Evolutionary conservation across 2,113 vertebrate species (phyloP), one percentile per base, ranked within the genome.

Genomic region (Calidris pugnax): DNA sequence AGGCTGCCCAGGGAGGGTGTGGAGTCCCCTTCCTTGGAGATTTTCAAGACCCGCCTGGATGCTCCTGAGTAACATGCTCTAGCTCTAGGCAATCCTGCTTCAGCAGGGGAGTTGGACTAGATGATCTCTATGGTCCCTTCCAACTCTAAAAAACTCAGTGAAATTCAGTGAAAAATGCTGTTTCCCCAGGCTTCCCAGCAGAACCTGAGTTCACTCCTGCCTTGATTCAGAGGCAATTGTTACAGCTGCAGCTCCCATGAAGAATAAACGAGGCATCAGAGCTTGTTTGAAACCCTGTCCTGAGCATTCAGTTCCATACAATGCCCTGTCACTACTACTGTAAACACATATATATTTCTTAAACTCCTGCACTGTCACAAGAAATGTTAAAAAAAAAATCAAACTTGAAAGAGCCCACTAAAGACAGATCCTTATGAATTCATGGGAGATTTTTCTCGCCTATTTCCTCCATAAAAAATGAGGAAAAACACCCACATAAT

Each of bases 401-500:
- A 32, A 1, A 48, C 14, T 27, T 72, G n/a, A 50, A 35, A 37
- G 45, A 67, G 28, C 50, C 27, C 18, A 12, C 23, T 15, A 60
- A 17, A 53, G 43, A 59, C 10, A 26, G 20, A 12, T 47, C 45
- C 33, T 73, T 79, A 39, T 17, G 30, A 74, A 39, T n/a, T 55
- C 45, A 30, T 12, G 21, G 0, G 1, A 67, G 68, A 41, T 55
- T 73, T 10, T 86, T 39, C 43, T 74, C 45, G 39, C 53, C 19
- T 19, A 39, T 45, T 47, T 81, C 55, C 55, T 78, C 45, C 2
- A 5, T 18, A 24, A 32, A 17, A 35, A 62, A 24, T 10, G 7
- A 12, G 9, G 2, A 20, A 77, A 67, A 47, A 30, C 26, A 1
- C 0, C 1, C 15, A 33, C 14, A 6, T 4, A 16, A 48, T 33